Evolutionary conservation across 1,140 invertebrate species (phyloP), one percentile per base, ranked within the genome.

Genomic region (Eumeta japonica): DNA sequence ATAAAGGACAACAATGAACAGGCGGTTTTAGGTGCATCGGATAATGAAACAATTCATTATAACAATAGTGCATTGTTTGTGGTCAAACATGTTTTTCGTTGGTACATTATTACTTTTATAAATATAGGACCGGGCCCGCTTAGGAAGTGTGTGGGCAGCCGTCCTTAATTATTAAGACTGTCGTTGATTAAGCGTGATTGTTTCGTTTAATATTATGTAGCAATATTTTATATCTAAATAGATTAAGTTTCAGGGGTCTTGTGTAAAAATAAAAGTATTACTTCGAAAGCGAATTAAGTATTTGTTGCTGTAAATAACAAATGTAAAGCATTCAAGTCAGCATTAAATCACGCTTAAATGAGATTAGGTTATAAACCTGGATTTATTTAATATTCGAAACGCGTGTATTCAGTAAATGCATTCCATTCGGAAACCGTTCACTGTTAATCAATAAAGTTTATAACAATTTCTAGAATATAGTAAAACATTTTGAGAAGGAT

Each of bases 51-150:
- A 56, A 60, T 60, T 55, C 54, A 58, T 58, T 55, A 53, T 41
- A 52, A 66, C 63, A 67, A 67, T 67, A 48, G 63, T 32, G 47
- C 43, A 67, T 67, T 67, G 63, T 67, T 64, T 60, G 48, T 59
- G 55, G 52, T 38, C 48, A 49, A 37, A 52, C 14, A 39, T 50
- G 54, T 58, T 62, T 56, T 58, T 62, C 55, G 50, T 52, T 48
- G 34, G 35, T 53, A 45, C n/a, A n/a, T n/a, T 54, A 56, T 59
- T 48, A 54, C 45, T 53, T 55, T 46, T 51, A 52, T 54, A 52
- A 52, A 44, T 52, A 28, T 12, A 41, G 11, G 34, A 28, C 7
- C 39, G 5, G 20, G n/a, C n/a, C n/a, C 20, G 20, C 5, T 7
- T 7, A 24, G 5, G 5, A 24, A 7, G 5, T 24, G 5, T n/a